Evolutionary conservation across 2,113 vertebrate species (phyloP).

Genomic region (Rhagologus leucostigma): DNA sequence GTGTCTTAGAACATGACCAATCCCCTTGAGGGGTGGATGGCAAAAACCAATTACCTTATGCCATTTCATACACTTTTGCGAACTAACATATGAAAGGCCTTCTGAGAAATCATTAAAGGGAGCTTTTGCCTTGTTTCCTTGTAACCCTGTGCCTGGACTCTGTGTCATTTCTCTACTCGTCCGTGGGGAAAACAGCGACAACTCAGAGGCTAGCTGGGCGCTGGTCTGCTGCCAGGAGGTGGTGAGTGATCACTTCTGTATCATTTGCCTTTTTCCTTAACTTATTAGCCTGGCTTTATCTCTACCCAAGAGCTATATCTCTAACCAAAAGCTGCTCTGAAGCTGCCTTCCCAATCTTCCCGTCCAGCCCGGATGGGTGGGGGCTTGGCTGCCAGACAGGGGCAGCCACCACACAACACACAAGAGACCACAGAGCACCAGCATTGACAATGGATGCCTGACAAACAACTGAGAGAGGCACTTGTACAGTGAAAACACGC

Average conservation of each 20-base stretch:
- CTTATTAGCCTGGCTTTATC: background rate
- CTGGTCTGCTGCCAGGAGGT: background rate
- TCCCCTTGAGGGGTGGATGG: no score
- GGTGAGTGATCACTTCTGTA: background rate
- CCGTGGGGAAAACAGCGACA: no score
- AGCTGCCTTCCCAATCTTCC: background rate
- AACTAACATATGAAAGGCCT: no score
- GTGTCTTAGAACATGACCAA: no score
- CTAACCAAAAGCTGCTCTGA: background rate
- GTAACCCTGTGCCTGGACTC: no score
- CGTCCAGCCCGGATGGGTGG: accelerated
- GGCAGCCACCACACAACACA: background rate
- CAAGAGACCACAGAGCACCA: accelerated
- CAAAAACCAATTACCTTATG: no score
- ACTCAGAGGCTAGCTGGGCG: background rate
- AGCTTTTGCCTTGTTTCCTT: no score
- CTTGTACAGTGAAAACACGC: accelerated
- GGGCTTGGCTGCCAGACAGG: background rate
- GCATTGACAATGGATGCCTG: accelerated
- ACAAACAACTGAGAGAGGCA: background rate
- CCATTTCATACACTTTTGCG: no score
- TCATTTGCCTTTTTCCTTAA: background rate
- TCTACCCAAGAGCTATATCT: background rate
- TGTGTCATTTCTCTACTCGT: no score
- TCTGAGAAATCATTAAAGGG: no score